Conservation (phyloP, 2,888 invertebrate genomes). For the Catocala fraxini region DNA sequence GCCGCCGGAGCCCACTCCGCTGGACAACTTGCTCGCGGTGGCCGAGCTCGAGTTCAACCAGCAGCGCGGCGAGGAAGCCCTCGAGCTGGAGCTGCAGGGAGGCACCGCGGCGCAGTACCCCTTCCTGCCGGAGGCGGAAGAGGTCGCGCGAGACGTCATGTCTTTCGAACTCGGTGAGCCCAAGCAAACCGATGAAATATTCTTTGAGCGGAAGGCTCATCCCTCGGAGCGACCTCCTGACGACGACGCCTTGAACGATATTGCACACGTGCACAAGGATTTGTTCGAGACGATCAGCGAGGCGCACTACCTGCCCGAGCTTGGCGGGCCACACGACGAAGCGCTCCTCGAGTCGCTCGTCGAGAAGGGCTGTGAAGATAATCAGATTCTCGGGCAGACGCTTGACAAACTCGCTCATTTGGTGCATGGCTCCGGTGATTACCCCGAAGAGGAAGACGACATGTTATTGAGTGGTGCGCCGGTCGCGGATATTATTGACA, state of each 20-base stretch:
- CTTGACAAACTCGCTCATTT: slow-evolving; percentile 79
- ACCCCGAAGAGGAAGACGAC: slow-evolving; percentile 82
- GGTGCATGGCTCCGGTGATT: slow-evolving; percentile 76
- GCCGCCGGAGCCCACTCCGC: slow-evolving; percentile 82
- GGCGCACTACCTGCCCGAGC: slow-evolving; percentile 81
- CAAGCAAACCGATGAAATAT: slow-evolving; percentile 73
- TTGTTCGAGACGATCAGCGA: slow-evolving; percentile 84
- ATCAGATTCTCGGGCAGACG: slow-evolving; percentile 83
- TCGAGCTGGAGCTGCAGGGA: slow-evolving; percentile 64
- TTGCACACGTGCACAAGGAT: slow-evolving; percentile 75
- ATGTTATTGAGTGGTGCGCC: slow-evolving; percentile 80
- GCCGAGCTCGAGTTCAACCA: slow-evolving; percentile 90
- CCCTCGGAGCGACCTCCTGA: slow-evolving; percentile 59
- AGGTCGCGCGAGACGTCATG: slow-evolving; percentile 76
- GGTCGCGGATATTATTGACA: slow-evolving; percentile 88
- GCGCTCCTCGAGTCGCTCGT: slow-evolving; percentile 88
- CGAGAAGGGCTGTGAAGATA: slow-evolving; percentile 89
- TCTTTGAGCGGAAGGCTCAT: slow-evolving; percentile 69
- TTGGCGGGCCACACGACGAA: slow-evolving; percentile 82
- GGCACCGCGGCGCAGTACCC: slow-evolving; percentile 60
- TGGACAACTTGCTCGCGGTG: slow-evolving; percentile 89
- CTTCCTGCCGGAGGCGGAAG: slow-evolving; percentile 72
- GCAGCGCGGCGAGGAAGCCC: slow-evolving; percentile 77
- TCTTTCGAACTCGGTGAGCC: slow-evolving; percentile 77
- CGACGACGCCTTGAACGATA: slow-evolving; percentile 70